Conservation (phyloP, 2,797 vertebrate genomes). For the Myotis daubentonii region DNA sequence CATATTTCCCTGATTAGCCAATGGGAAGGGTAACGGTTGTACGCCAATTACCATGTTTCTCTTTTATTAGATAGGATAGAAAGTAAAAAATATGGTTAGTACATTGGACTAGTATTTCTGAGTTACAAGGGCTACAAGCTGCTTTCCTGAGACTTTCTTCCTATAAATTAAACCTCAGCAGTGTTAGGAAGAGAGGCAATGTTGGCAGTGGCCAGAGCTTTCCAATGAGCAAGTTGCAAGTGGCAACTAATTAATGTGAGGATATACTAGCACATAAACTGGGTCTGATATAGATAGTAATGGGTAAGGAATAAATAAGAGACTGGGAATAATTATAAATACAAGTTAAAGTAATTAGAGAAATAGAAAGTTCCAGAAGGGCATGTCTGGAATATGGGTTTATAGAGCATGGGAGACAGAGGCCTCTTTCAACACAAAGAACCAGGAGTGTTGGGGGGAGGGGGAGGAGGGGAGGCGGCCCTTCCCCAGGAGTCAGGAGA, state of each 20-base stretch:
- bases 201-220: neutral
- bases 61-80: neutral
- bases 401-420: neutral
- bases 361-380: conserved; percentile 33
- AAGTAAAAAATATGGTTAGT: neutral
- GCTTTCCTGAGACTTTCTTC: neutral
- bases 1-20: too few relatives aligned
- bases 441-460: neutral
- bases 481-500: neutral
- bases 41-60: too few relatives aligned
- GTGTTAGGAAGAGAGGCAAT: neutral
- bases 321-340: conserved; percentile 20
- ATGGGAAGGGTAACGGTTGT: too few relatives aligned
- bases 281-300: neutral
- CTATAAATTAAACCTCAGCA: neutral
- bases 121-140: neutral
- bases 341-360: neutral
- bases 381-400: neutral
- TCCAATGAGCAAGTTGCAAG: neutral
- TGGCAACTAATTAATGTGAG: neutral
- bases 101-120: neutral
- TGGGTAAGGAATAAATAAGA: neutral
- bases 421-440: neutral
- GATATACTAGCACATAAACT: neutral
- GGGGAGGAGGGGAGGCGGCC: neutral